phyloP scores from a whole-genome alignment of 2,888 invertebrate species.

The Macrosiphum euphorbiae region DNA sequence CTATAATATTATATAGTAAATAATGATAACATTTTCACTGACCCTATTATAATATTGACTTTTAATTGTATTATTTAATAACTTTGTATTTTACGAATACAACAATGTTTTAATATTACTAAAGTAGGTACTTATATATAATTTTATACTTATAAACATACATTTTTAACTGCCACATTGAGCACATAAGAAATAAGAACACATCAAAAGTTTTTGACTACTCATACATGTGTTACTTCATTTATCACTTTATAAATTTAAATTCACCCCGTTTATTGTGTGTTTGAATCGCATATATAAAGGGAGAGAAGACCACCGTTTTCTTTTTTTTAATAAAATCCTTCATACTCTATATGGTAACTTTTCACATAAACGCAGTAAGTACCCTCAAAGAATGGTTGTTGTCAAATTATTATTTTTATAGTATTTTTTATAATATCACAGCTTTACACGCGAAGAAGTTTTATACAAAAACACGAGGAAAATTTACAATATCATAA shows the following conservation, averaged over 20 bases:
- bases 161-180: not conserved
- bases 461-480: not conserved
- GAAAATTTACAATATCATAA: not conserved
- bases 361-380: constrained; percentile 56
- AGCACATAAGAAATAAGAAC: not conserved
- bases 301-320: constrained; percentile 47
- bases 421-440: constrained; percentile 15
- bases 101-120: not conserved
- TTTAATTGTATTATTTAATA: not conserved
- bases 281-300: constrained; percentile 14
- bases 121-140: not conserved
- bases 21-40: not conserved
- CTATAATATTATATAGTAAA: not conserved
- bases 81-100: no score
- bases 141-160: not conserved
- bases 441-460: not conserved
- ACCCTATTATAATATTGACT: not conserved
- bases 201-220: constrained; percentile 55
- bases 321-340: constrained; percentile 53
- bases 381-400: not conserved
- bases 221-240: constrained; percentile 60
- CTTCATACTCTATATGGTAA: constrained; percentile 38
- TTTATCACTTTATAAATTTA: constrained; percentile 64
- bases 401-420: constrained; percentile 45
- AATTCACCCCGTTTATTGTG: constrained; percentile 61